These are phyloP conservation scores for Luffia ferchaultella DNA, from an alignment of 2,888 invertebrate genomes.

Conservation along the genomic window DNA sequence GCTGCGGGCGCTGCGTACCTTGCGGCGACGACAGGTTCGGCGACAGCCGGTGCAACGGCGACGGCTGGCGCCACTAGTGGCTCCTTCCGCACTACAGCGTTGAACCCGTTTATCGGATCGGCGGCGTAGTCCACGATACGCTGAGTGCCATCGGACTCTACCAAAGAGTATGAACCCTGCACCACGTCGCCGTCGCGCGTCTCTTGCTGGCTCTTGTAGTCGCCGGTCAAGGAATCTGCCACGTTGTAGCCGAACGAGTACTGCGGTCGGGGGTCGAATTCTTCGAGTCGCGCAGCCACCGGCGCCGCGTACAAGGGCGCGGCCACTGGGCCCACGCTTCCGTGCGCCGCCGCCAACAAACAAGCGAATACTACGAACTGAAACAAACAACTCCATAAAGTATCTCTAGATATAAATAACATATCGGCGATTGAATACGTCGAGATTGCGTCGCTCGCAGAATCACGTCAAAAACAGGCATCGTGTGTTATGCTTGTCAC, in stretches of 20 bases:
- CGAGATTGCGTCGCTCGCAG: not conserved
- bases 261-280: constrained; percentile 65
- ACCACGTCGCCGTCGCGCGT: constrained; percentile 61
- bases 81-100: constrained; percentile 47
- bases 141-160: constrained; percentile 42
- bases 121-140: constrained; percentile 47
- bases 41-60: constrained; percentile 35
- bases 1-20: constrained; percentile 19
- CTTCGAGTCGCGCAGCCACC: constrained; percentile 29
- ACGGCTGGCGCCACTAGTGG: constrained; percentile 30
- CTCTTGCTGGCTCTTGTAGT: constrained; percentile 50
- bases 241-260: constrained; percentile 56
- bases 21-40: constrained; percentile 26
- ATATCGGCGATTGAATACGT: too few relatives aligned
- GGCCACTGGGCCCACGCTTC: constrained; percentile 36
- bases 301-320: constrained; percentile 5
- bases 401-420: too few relatives aligned
- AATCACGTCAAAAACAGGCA: not conserved
- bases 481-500: not conserved
- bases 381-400: constrained; percentile 12
- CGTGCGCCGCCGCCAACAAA: constrained; percentile 37
- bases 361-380: constrained; percentile 52
- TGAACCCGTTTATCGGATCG: constrained; percentile 44
- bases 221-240: constrained; percentile 43
- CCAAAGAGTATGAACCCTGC: constrained; percentile 41